Base-by-base conservation (phyloP, 2,113 vertebrate species). In the Chaenocephalus aceratus region DNA sequence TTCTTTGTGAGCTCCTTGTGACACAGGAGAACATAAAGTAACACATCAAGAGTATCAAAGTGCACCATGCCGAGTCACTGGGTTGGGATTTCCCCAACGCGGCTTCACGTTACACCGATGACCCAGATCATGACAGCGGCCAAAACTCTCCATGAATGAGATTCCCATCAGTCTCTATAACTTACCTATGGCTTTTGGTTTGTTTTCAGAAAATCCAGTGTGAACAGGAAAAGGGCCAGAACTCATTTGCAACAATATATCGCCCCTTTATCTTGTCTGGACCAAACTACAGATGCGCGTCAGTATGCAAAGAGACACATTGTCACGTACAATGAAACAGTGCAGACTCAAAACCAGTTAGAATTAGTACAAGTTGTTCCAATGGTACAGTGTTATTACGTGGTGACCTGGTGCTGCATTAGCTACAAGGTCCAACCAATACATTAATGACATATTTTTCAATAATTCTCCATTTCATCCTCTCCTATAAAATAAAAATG, bases 381-480 rank as follows among this genome's bases (percentile, higher is more conserved):
- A 58, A 1, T 12, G 12, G 46, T 15, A 57, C 11, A 15, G 5
- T 30, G 6, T 18, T 73, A 51, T 59, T 30, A 34, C 54, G 68
- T 23, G 14, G 14, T 62, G 36, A 76, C 16, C 12, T 61, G 11
- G 57, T 44, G 54, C 48, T 45, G 16, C 68, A 14, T 1, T 13
- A 16, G 10, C 52, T 52, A 59, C 78, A 79, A 75, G 15, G 15
- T 70, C 11, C 45, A 58, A 4, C 21, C 21, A 68, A 26, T 60
- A 48, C 52, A 75, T 3, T 45, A n/a, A 51, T 18, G 18, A 51
- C 18, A 26, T 2, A 60, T 44, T 49, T 58, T 18, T 74, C 36
- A 64, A 66, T 6, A 34, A 13, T 26, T 44, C 52, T 0, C 1
- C 12, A 30, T 72, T 51, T 44, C 41, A 71, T 65, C 4, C 21